Conservation (phyloP, 1,140 invertebrate species). For the Ceratina calcarata region DNA sequence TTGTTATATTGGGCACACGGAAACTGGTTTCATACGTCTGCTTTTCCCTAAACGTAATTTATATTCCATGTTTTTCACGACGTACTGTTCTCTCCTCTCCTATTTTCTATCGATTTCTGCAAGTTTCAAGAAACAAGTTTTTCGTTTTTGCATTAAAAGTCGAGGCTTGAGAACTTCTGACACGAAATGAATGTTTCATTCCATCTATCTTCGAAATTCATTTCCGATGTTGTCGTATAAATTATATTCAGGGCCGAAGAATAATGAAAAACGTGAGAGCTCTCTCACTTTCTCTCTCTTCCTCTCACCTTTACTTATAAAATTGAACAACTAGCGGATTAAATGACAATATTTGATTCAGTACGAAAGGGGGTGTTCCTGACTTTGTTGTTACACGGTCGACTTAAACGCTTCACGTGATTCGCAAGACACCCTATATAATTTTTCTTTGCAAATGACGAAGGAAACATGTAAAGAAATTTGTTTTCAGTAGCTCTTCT, state of each 20-base stretch:
- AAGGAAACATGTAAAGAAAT: too few relatives aligned
- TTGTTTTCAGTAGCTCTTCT: background rate
- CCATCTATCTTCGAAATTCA: background rate
- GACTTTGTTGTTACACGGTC: too few relatives aligned
- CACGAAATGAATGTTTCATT: background rate
- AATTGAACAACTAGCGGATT: too few relatives aligned
- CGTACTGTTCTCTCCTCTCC: background rate
- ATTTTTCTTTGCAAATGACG: too few relatives aligned
- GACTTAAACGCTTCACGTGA: too few relatives aligned
- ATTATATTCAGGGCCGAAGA: too few relatives aligned
- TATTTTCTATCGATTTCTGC: slow-evolving; percentile 2
- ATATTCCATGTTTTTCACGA: background rate
- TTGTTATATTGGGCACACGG: too few relatives aligned
- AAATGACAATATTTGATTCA: background rate
- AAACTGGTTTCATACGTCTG: background rate
- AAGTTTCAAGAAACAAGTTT: too few relatives aligned
- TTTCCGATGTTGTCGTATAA: too few relatives aligned
- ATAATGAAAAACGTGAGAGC: background rate
- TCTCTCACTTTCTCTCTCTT: slow-evolving; percentile 16
- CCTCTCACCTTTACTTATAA: background rate
- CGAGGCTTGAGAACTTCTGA: background rate
- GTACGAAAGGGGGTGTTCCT: too few relatives aligned
- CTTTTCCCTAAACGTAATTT: background rate
- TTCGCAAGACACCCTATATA: too few relatives aligned
- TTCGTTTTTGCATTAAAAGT: too few relatives aligned